phyloP scores from a whole-genome alignment of 2,888 invertebrate species.

The Morinoia aosen region DNA sequence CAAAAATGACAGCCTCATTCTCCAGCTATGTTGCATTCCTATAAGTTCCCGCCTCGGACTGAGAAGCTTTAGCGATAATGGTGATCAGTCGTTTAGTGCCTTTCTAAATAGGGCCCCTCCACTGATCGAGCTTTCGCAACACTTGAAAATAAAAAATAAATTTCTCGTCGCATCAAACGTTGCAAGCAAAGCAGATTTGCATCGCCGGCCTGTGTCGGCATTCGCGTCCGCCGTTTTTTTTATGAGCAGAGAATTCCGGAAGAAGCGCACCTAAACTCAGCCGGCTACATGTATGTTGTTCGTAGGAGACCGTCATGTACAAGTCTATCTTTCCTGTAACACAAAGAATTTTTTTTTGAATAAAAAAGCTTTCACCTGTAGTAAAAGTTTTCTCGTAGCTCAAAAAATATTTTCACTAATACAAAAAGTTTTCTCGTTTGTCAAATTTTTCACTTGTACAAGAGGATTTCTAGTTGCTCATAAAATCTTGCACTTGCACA shows the following conservation, averaged over 20 bases:
- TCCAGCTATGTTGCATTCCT: background rate
- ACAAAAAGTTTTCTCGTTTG: too few relatives aligned
- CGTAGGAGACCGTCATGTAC: background rate
- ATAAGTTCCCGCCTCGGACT: background rate
- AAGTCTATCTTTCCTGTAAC: background rate
- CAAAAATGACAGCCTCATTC: background rate
- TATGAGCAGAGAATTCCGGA: background rate
- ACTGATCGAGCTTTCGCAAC: background rate
- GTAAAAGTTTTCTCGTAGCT: background rate
- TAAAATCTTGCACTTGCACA: too few relatives aligned
- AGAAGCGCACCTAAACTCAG: background rate
- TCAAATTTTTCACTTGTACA: too few relatives aligned
- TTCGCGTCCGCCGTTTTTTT: background rate
- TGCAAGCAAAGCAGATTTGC: background rate
- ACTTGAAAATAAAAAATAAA: background rate
- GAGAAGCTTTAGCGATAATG: background rate
- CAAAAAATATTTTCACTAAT: too few relatives aligned
- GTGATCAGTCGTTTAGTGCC: background rate
- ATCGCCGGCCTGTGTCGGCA: background rate
- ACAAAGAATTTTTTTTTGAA: background rate
- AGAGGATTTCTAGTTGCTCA: background rate
- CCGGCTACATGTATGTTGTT: background rate
- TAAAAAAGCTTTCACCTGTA: background rate
- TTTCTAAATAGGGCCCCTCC: background rate
- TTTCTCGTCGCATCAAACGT: background rate